Percentiles rank a stretch among this genome's conserved stretches.
These are phyloP conservation scores for Lasioglossum calceatum DNA, from an alignment of 2,888 invertebrate genomes.

Conservation along the genomic window DNA sequence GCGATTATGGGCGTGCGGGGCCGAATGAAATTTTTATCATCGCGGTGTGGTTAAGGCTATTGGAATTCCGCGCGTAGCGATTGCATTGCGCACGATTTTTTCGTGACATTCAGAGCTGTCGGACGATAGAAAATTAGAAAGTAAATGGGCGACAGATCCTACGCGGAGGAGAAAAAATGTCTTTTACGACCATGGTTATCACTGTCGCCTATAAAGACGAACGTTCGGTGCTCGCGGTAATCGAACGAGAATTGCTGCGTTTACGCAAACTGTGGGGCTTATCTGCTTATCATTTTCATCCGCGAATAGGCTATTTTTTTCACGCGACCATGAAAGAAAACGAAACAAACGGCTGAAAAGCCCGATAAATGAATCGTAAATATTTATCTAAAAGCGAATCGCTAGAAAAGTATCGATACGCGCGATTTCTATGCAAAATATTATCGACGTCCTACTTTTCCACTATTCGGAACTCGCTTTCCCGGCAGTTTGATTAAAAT, in stretches of 20 bases:
- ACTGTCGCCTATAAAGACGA: slow-evolving; percentile 43
- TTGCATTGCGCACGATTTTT: slow-evolving; percentile 25
- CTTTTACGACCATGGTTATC: slow-evolving; percentile 54
- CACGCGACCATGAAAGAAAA: not conserved
- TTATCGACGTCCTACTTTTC: not conserved
- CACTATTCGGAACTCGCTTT: not conserved
- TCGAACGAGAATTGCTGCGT: slow-evolving; percentile 26
- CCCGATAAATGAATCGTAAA: not conserved
- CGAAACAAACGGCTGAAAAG: not conserved
- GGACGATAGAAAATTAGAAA: slow-evolving; percentile 53
- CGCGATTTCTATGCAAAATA: slow-evolving; percentile 11
- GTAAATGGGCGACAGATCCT: slow-evolving; percentile 32
- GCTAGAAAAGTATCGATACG: not conserved
- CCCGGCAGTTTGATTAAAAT: no score
- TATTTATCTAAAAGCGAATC: not conserved
- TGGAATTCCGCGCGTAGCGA: slow-evolving; percentile 34
- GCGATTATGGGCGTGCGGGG: not conserved
- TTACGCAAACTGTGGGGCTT: slow-evolving; percentile 12
- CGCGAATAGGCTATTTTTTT: not conserved
- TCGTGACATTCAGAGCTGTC: not conserved
- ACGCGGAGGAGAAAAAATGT: slow-evolving; percentile 51
- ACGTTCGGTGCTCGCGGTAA: not conserved
- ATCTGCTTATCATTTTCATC: no score
- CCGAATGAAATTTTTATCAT: not conserved
- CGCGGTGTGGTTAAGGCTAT: slow-evolving; percentile 20